Percentiles rank a stretch among this genome's conserved stretches.
Evolutionary conservation across 2,888 invertebrate species (phyloP).

Genomic region (Andrena hattorfiana): DNA sequence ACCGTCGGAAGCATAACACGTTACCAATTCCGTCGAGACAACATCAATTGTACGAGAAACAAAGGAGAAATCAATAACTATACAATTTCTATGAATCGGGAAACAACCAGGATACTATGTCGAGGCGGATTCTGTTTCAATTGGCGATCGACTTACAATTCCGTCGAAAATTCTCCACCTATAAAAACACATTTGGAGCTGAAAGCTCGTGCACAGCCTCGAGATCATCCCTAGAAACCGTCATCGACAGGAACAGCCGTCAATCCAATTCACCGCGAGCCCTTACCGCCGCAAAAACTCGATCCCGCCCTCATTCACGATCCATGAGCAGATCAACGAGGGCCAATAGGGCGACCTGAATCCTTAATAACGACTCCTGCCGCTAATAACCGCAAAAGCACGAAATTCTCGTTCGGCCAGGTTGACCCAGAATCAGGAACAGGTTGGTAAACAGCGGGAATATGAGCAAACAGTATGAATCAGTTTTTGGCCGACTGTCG

Average conservation of each 20-base stretch:
- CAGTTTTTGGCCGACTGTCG: slow-evolving; percentile 56
- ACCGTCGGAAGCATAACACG: not conserved
- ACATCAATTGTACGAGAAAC: not conserved
- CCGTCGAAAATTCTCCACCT: slow-evolving; percentile 2
- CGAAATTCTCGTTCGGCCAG: slow-evolving; percentile 56
- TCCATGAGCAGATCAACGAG: slow-evolving; percentile 35
- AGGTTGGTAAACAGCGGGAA: slow-evolving; percentile 62
- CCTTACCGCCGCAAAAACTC: slow-evolving; percentile 29
- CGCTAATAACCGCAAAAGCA: slow-evolving; percentile 63
- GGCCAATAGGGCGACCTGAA: slow-evolving; percentile 46
- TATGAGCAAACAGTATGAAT: slow-evolving; percentile 56
- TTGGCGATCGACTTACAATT: slow-evolving; percentile 21
- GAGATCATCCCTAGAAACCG: slow-evolving; percentile 16
- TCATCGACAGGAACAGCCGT: slow-evolving; percentile 21
- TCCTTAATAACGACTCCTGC: slow-evolving; percentile 55
- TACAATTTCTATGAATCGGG: not conserved
- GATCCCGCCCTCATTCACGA: slow-evolving; percentile 35
- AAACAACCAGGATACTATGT: not conserved
- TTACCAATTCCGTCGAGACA: not conserved
- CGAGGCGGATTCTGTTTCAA: slow-evolving; percentile 15
- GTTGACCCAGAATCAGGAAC: slow-evolving; percentile 60
- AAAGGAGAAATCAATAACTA: not conserved
- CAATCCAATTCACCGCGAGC: slow-evolving; percentile 31
- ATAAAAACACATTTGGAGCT: not conserved
- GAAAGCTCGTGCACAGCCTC: not conserved